Base-by-base conservation (phyloP, 2,888 invertebrate genomes). In the Spilosoma lubricipeda region DNA sequence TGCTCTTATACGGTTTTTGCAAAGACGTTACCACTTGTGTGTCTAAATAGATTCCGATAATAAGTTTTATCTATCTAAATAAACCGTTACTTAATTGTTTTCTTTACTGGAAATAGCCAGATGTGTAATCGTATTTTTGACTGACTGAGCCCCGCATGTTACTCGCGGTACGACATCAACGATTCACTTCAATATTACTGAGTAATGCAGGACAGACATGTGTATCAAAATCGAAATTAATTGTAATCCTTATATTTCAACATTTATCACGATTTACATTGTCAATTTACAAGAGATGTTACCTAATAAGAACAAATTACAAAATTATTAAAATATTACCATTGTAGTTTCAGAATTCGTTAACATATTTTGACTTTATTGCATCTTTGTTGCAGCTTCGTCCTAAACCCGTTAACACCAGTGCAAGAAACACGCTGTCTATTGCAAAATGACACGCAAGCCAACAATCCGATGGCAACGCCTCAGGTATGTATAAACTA, bases 391-490 rank as follows among this genome's bases (percentile, higher is more conserved):
- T 95, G 71, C 95, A 98, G 98, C 94, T 99, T 99, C 93, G 99
- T 99, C 63, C 96, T 98, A 78, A 99, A 99, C 92, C 99, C 99
- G 15, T 93, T 99, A 89, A 98, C 98, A 78, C 99, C 99, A 2
- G 97, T 98, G 74, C 99, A 99, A 94, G 98, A 99, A 92, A 99
- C 99, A 15, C 96, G 98, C 77, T 99, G 99, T 90, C 97, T 98
- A 90, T 96, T 99, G 86, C 99, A 99, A 93, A 99, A 99, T 93
- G 99, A 99, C 91, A 99, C 99, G 0, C 97, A 98, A 82, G 98
- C 99, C 71, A 98, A 98, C 89, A 98, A 99, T 92, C 99, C 99
- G 0, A 97, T 98, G 84, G 98, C 98, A 18, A 96, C 97, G 72
- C 98, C 99, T 2, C 97, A 97, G 95, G 96, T 96, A 91, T 74